Conservation (phyloP, 2,113 vertebrate species). For the Amphiprion ocellaris region DNA sequence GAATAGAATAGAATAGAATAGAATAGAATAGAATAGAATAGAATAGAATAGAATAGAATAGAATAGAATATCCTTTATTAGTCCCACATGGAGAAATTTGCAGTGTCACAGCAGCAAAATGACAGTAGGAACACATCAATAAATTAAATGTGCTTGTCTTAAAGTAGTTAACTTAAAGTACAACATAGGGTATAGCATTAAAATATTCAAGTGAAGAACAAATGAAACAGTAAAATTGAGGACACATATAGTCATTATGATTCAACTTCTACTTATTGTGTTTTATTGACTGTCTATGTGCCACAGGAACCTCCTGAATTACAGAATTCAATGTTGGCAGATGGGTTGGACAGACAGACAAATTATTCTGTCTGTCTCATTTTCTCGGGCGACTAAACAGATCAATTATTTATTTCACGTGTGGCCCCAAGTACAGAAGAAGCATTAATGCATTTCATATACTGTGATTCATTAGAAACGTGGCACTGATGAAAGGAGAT, state of each 20-base stretch:
- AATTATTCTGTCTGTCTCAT: constrained; percentile 76
- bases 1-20: no score
- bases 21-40: no score
- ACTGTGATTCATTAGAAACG: constrained; percentile 45
- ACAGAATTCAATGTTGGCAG: constrained; percentile 58
- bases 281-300: not conserved
- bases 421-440: constrained; percentile 36
- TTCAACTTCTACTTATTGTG: not conserved
- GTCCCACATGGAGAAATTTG: no score
- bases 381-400: constrained; percentile 74
- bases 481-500: not conserved
- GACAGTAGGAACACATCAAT: no score
- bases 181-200: no score
- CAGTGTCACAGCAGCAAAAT: no score
- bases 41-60: no score
- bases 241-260: not conserved
- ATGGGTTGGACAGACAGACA: constrained; percentile 78
- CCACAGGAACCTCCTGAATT: constrained; percentile 33
- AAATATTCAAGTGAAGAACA: not conserved
- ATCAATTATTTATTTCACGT: constrained; percentile 85
- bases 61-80: no score
- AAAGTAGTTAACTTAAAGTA: not conserved
- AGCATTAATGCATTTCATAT: constrained; percentile 70
- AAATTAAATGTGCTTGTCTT: no score
- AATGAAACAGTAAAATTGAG: not conserved